These are phyloP conservation scores for Cochlearius cochlearius DNA, from an alignment of 2,113 vertebrate genomes.

Conservation along the genomic window DNA sequence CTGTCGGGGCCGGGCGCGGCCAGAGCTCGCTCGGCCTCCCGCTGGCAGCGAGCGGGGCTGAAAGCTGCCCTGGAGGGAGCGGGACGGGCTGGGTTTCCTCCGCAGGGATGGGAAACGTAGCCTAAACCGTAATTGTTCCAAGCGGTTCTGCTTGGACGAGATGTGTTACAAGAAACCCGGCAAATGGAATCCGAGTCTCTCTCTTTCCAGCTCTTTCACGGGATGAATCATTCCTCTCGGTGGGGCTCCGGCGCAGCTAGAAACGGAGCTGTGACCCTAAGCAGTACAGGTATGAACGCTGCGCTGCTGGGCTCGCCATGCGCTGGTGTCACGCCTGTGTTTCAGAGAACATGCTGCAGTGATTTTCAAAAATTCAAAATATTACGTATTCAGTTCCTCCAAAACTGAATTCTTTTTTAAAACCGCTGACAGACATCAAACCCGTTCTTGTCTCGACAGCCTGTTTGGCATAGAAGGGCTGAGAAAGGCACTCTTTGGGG, in stretches of 20 bases:
- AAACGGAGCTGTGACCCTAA: fast-evolving
- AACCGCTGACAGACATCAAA: background rate
- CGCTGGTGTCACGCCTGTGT: background rate
- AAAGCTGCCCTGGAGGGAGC: background rate
- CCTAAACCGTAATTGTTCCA: no score
- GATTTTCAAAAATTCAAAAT: background rate
- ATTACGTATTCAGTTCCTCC: background rate
- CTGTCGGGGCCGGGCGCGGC: background rate
- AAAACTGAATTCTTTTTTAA: background rate
- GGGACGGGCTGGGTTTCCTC: background rate
- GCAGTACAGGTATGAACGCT: background rate
- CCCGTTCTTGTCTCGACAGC: background rate
- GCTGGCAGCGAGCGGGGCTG: background rate
- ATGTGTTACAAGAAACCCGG: background rate
- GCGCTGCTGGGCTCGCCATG: fast-evolving
- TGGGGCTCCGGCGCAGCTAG: background rate
- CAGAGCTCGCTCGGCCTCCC: background rate
- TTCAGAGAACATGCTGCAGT: background rate
- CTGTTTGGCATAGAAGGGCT: background rate
- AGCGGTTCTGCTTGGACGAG: background rate
- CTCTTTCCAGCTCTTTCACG: background rate
- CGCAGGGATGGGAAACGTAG: background rate
- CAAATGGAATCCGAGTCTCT: background rate
- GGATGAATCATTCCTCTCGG: background rate
- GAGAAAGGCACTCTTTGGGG: background rate